phyloP scores from a whole-genome alignment of 2,888 invertebrate genomes.

The Leptinotarsa rubiginosa region DNA sequence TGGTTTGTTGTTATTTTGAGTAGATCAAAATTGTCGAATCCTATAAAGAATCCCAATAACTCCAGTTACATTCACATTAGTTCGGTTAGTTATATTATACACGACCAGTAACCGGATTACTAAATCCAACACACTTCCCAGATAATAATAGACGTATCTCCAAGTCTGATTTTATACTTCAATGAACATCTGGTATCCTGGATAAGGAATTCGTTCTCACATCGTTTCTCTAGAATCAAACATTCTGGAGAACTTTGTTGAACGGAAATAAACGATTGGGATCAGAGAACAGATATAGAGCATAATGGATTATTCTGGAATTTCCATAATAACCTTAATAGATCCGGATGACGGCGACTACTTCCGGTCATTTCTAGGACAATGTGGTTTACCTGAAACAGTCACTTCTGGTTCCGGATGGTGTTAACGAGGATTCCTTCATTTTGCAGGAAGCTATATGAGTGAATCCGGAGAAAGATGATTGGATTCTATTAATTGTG shows the following conservation, averaged over 20 bases:
- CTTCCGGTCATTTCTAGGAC: constrained; percentile 53
- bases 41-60: too few relatives aligned
- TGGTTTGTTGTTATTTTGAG: too few relatives aligned
- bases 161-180: neutral
- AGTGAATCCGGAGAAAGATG: neutral
- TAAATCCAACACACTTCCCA: neutral
- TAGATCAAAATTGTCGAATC: too few relatives aligned
- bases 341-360: constrained; percentile 50
- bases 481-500: neutral
- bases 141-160: neutral
- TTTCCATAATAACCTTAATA: constrained; percentile 51
- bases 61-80: too few relatives aligned
- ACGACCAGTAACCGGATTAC: neutral
- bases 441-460: constrained; percentile 30
- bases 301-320: constrained; percentile 36
- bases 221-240: neutral
- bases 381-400: constrained; percentile 52
- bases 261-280: neutral
- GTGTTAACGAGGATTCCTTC: constrained; percentile 30
- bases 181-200: neutral
- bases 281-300: neutral
- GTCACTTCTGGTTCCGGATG: constrained; percentile 48
- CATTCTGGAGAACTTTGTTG: neutral
- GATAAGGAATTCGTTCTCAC: neutral
- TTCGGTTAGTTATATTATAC: neutral